Conservation (phyloP, 2,113 vertebrate species). For the Balaenoptera acutorostrata region DNA sequence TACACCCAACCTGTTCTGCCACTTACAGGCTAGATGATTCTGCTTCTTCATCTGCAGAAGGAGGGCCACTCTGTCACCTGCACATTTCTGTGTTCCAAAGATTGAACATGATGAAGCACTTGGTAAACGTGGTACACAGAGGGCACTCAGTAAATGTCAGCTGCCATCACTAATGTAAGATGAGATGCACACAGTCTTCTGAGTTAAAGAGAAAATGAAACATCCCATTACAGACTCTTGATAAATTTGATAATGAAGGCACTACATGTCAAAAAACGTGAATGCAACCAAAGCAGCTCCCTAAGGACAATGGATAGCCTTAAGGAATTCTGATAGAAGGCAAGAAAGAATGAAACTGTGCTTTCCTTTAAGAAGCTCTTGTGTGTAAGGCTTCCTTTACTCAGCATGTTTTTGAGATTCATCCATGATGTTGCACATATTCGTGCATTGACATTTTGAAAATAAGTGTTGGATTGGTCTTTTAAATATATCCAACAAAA, state of each 20-base stretch:
- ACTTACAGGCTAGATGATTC: rapidly evolving
- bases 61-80: not conserved
- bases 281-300: rapidly evolving
- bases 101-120: rapidly evolving
- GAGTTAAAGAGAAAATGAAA: not conserved
- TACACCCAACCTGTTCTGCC: rapidly evolving
- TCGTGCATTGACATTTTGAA: rapidly evolving
- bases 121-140: rapidly evolving
- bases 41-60: not conserved
- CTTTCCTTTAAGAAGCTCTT: not conserved
- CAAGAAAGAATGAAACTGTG: rapidly evolving
- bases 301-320: rapidly evolving
- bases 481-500: not conserved
- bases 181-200: rapidly evolving
- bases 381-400: rapidly evolving
- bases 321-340: rapidly evolving
- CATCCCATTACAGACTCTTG: rapidly evolving
- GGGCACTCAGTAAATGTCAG: rapidly evolving
- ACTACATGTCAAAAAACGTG: rapidly evolving
- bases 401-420: not conserved
- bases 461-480: rapidly evolving
- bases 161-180: rapidly evolving
- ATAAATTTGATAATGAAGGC: rapidly evolving
- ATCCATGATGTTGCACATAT: rapidly evolving
- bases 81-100: too few species aligned